Conservation (phyloP, 2,113 vertebrate species). For the Phylloscopus trochiloides region DNA sequence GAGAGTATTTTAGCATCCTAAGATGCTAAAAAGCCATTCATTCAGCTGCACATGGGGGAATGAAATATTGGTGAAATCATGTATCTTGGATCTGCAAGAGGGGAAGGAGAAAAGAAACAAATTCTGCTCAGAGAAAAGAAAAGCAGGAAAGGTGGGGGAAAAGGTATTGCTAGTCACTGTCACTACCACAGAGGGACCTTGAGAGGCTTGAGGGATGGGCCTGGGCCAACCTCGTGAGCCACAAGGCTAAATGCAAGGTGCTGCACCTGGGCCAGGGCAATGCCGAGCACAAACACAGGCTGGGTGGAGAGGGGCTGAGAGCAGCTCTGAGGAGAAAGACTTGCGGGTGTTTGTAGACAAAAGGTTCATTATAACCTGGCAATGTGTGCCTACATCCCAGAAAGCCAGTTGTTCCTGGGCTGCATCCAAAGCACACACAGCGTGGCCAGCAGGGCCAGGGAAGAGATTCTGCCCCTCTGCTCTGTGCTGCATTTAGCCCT, state of each 20-base stretch:
- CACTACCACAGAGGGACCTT: neutral
- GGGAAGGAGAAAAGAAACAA: neutral
- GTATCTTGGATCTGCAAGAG: neutral
- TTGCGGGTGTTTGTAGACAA: neutral
- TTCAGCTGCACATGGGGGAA: neutral
- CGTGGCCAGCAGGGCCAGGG: accelerated
- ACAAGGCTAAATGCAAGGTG: too few species aligned
- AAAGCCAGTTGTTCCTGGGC: accelerated
- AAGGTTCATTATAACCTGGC: neutral
- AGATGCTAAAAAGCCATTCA: neutral
- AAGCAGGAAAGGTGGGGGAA: neutral
- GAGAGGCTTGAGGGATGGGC: neutral
- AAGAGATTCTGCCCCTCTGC: neutral
- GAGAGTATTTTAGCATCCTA: neutral
- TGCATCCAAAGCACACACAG: neutral
- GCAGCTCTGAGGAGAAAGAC: neutral
- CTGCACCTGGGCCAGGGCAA: neutral
- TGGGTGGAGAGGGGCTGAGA: neutral
- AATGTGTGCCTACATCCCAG: neutral
- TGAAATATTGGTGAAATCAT: neutral
- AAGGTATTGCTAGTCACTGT: neutral
- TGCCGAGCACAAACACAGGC: accelerated
- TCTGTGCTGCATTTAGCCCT: accelerated
- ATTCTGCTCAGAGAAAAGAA: neutral
- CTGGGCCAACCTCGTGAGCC: neutral